These are phyloP conservation scores for Drosophila kikkawai DNA, from an alignment of 1,140 invertebrate species.

Conservation along the genomic window DNA sequence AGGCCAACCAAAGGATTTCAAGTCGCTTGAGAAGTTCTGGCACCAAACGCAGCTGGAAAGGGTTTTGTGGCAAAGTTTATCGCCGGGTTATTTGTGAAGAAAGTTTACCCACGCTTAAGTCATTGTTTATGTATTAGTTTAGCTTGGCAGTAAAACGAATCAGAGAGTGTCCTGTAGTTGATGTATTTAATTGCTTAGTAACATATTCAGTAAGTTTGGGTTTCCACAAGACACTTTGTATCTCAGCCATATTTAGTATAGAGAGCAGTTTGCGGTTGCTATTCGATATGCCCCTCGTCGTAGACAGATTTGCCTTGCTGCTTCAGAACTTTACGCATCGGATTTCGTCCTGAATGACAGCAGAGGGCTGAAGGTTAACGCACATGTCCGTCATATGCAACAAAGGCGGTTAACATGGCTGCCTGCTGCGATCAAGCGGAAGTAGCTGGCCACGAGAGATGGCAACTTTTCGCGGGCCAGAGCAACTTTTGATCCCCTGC, in stretches of 20 bases:
- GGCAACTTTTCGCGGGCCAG: conserved; percentile 40
- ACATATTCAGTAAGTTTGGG: not conserved
- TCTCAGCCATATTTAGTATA: not conserved
- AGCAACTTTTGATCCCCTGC: conserved; percentile 46
- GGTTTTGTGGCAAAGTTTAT: not conserved
- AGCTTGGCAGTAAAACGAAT: not conserved
- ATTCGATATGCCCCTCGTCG: not conserved
- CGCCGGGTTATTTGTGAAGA: not conserved
- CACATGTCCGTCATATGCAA: conserved; percentile 32
- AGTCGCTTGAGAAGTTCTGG: conserved; percentile 26
- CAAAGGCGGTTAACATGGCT: conserved; percentile 27
- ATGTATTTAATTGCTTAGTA: conserved; percentile 2
- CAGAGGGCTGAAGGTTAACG: conserved; percentile 15
- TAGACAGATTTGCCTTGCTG: not conserved
- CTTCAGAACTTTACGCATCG: not conserved
- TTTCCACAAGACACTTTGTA: not conserved
- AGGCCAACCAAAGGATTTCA: conserved; percentile 32
- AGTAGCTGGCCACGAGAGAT: conserved; percentile 37
- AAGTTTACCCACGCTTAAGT: conserved; percentile 6
- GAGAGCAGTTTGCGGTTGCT: not conserved
- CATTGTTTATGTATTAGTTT: conserved; percentile 16
- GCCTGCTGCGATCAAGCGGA: conserved; percentile 60
- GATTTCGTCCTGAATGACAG: conserved; percentile 23
- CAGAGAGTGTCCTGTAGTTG: not conserved
- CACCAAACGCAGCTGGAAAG: not conserved